Evolutionary conservation across 2,888 invertebrate genomes (phyloP), one percentile per base, ranked within the genome.

Genomic region (Drosophila birchii): DNA sequence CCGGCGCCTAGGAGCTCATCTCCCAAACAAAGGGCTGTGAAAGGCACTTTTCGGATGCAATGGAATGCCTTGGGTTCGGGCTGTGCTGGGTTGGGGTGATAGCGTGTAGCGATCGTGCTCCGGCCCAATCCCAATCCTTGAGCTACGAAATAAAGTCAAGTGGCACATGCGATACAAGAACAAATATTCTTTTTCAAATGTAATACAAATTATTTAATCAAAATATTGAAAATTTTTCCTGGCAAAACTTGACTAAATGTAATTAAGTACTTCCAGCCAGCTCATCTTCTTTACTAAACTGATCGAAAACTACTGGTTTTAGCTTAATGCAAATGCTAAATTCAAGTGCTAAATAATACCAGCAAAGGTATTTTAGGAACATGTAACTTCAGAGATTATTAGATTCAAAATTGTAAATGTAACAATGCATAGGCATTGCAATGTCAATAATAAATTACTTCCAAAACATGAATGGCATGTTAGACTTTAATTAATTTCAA

Each of bases 1-100:
- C 86, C 86, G 86, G 86, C 90, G 86, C 86, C 76, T 70, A 41
- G 66, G 41, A 66, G 67, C 67, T 67, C 54, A 57, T 67, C 69
- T 67, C 55, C 32, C 55, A 18, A 70, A 75, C 60, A 73, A 75
- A 67, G 78, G 87, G 78, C 88, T 79, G 86, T 85, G 80, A 84
- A 88, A 84, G 88, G 78, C 83, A 88, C 39, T 86, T 73, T 82
- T 73, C 62, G 78, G 58, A 29, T 39, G 23, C 32, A 11, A 12
- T 47, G 56, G 26, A 18, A 39, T 55, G 55, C 39, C 2, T 32
- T 70, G 29, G 34, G 26, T 8, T 47, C 12, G 66, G 43, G 9
- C 9, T 34, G 20, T 47, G 16, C 39, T 56, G n/a, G 23, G 12
- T 23, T 38, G 54, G 59, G n/a, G 47, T 60, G 57, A 79, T 59